phyloP scores from a whole-genome alignment of 2,888 invertebrate species.

The Rhingia campestris region DNA sequence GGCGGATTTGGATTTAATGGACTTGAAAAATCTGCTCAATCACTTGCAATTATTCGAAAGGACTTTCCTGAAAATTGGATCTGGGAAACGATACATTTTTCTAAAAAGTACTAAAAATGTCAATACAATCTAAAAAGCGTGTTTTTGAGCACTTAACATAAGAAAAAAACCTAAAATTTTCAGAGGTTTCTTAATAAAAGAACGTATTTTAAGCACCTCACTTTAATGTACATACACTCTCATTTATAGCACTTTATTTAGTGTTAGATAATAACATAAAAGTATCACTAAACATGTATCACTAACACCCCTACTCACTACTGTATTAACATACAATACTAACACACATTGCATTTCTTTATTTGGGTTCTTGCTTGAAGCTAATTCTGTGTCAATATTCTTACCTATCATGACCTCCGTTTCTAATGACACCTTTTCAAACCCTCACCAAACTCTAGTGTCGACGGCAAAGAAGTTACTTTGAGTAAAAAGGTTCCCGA shows the following conservation, averaged over 20 bases:
- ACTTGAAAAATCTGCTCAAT: no score
- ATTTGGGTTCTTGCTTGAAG: constrained; percentile 38
- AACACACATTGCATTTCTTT: constrained; percentile 39
- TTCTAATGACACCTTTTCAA: constrained; percentile 18
- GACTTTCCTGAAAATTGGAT: constrained; percentile 88
- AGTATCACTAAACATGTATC: background rate
- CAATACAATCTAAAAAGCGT: background rate
- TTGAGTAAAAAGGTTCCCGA: constrained; percentile 87
- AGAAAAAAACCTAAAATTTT: background rate
- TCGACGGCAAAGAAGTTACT: constrained; percentile 76
- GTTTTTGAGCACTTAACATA: constrained; percentile 16
- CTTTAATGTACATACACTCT: constrained; percentile 1
- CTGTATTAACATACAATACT: constrained; percentile 27
- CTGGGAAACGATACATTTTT: constrained; percentile 84
- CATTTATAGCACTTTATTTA: constrained; percentile 22
- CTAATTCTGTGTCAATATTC: constrained; percentile 3
- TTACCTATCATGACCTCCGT: background rate
- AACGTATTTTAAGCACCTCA: constrained; percentile 14
- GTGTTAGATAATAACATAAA: constrained; percentile 5
- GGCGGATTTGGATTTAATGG: no score
- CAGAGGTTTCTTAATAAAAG: background rate
- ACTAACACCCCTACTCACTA: background rate
- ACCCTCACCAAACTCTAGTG: constrained; percentile 69
- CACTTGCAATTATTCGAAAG: constrained; percentile 82
- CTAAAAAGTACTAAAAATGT: constrained; percentile 41